Evolutionary conservation across 2,797 vertebrate genomes (phyloP).

Genomic region (Anguilla anguilla): DNA sequence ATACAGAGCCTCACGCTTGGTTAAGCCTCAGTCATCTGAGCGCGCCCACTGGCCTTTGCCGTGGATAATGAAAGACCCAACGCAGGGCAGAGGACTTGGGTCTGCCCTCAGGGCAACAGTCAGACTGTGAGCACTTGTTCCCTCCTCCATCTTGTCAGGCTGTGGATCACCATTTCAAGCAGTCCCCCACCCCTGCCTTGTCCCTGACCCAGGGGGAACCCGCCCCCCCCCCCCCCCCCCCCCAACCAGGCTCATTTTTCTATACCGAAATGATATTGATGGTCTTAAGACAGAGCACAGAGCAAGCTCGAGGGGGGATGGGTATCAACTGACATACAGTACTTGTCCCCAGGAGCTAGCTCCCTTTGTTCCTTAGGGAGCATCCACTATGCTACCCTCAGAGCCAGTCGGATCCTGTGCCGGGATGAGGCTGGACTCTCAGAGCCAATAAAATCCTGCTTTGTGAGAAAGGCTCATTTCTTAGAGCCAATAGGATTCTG

Average conservation of each 20-base stretch:
- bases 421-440: neutral
- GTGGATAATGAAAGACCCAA: neutral
- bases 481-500: neutral
- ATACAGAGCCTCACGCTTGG: neutral
- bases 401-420: neutral
- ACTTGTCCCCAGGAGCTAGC: neutral
- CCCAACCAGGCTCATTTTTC: conserved; percentile 20
- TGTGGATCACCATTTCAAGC: neutral
- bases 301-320: conserved; percentile 39
- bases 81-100: neutral
- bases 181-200: neutral
- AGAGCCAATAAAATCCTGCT: neutral
- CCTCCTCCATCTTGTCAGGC: neutral
- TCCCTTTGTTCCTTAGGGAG: conserved; percentile 25
- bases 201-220: neutral
- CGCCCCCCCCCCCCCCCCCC: conserved; percentile 62
- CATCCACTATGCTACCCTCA: neutral
- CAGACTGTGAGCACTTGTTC: neutral
- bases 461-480: neutral
- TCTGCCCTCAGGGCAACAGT: neutral
- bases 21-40: neutral
- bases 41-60: neutral
- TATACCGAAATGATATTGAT: neutral
- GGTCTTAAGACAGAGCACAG: conserved; percentile 48
- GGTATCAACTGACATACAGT: neutral